Base-by-base conservation (phyloP, 2,888 invertebrate genomes). In the Aspidapion aeneum region DNA sequence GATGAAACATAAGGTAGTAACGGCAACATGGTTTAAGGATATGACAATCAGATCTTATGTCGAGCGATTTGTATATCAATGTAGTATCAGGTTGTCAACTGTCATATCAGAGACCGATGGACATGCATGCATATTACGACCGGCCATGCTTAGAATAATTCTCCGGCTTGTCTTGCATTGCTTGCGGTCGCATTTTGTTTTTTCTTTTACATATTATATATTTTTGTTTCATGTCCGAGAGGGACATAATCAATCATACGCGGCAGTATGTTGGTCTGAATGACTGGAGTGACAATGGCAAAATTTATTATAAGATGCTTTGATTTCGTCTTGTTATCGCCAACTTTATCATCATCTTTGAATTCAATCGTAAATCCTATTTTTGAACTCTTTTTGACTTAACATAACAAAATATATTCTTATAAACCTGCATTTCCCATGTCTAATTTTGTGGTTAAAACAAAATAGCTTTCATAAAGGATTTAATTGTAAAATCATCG, bases 251-350 rank as follows among this genome's bases (percentile, higher is more conserved):
- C 67, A 65, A 67, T 67, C 67, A 67, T 62, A 65, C 50, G 20
- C 55, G 63, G 60, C 61, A 52, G 7, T 19, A 19, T 52, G 17
- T 17, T 19, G n/a, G 17, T 52, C 17, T 18, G 18, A 52, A 7
- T 52, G 17, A 48, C n/a, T 63, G 60, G 61, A 67, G 61, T 67
- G 67, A 67, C 67, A 67, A 67, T 67, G 67, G 67, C 65, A 65
- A 67, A 67, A 63, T 67, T 67, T 67, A 67, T 65, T 65, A 65
- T n/a, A n/a, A 63, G 63, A 62, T 59, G 63, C 65, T 63, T 67
- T 64, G 62, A 67, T 67, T 67, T 67, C n/a, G 67, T 67, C 65
- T 67, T 67, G 63, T 66, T 35, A 35, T 35, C 35, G 35, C 35
- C 12, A 35, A 3, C 35, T 35, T 35, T 35, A 35, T 35, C 35